A percentile compares a stretch with the other conserved stretches of the same genome.
Evolutionary conservation across 2,113 vertebrate species (phyloP).

Genomic region (Brachyistius frenatus): DNA sequence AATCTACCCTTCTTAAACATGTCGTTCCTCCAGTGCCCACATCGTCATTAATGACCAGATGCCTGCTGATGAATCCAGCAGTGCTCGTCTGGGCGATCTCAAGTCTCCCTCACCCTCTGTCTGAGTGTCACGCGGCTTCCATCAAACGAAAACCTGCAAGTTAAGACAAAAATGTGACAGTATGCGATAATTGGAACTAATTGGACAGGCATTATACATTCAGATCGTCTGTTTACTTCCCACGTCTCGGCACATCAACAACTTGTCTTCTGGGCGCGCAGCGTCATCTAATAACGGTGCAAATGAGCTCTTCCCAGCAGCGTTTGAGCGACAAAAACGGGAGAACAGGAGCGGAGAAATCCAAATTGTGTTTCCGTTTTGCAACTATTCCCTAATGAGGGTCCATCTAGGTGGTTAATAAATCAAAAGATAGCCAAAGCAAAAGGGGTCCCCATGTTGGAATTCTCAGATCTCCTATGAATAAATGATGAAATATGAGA

Average conservation of each 20-base stretch:
- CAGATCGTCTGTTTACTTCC: constrained; percentile 54
- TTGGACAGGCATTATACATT: constrained; percentile 61
- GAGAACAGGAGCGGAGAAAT: constrained; percentile 1
- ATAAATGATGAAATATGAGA: constrained; percentile 77
- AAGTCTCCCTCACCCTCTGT: constrained; percentile 4
- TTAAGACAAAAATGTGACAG: constrained; percentile 60
- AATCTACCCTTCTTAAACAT: not conserved
- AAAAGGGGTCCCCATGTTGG: constrained; percentile 13
- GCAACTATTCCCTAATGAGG: constrained; percentile 65
- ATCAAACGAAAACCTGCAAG: constrained; percentile 37
- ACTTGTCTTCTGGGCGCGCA: constrained; percentile 49
- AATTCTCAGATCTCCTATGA: constrained; percentile 62
- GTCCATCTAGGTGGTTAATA: constrained; percentile 66
- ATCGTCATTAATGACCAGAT: constrained; percentile 50
- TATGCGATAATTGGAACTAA: constrained; percentile 73
- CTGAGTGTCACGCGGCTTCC: constrained; percentile 6
- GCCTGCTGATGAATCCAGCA: constrained; percentile 40
- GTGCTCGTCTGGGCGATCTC: constrained; percentile 27
- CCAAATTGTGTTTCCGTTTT: constrained; percentile 17
- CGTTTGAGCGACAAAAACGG: not conserved
- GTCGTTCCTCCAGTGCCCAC: constrained; percentile 30
- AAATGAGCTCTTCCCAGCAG: constrained; percentile 60
- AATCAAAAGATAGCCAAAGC: constrained; percentile 62
- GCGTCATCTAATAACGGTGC: constrained; percentile 40
- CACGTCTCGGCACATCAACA: constrained; percentile 52